phyloP scores from a whole-genome alignment of 1,140 invertebrate genomes.

The Phthorimaea operculella region DNA sequence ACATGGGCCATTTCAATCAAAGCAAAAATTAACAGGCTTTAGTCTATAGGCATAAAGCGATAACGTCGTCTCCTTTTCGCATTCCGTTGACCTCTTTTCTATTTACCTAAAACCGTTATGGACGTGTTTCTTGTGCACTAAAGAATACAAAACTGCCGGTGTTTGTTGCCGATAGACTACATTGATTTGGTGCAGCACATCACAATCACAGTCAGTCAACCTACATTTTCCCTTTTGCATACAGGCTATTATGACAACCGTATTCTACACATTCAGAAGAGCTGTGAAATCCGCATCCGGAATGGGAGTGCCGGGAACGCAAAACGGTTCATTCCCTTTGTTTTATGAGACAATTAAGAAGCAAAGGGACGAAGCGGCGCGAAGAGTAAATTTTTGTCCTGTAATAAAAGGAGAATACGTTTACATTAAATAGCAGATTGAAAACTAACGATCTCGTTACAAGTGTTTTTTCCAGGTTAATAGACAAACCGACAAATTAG shows the following conservation, averaged over 20 bases:
- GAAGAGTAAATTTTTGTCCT: constrained; percentile 35
- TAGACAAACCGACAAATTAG: neutral
- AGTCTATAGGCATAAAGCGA: no score
- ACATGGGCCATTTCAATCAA: no score
- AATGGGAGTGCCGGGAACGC: constrained; percentile 16
- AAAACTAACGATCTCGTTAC: constrained; percentile 24
- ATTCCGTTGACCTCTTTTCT: no score
- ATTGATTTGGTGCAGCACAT: no score
- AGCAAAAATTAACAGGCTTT: no score
- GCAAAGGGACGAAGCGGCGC: constrained; percentile 28
- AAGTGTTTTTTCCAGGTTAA: constrained; percentile 20
- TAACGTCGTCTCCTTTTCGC: no score
- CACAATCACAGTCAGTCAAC: no score
- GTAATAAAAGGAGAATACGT: constrained; percentile 30
- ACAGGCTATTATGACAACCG: neutral
- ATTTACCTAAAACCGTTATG: no score
- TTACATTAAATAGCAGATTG: constrained; percentile 40
- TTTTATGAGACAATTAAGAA: constrained; percentile 55
- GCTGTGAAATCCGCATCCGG: neutral
- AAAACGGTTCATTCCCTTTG: constrained; percentile 44
- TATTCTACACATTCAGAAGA: neutral
- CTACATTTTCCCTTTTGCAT: no score
- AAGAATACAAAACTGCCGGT: no score
- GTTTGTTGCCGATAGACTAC: no score
- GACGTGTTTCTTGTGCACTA: no score